Evolutionary conservation across 2,113 vertebrate species (phyloP).

Genomic region (Tinamus guttatus): DNA sequence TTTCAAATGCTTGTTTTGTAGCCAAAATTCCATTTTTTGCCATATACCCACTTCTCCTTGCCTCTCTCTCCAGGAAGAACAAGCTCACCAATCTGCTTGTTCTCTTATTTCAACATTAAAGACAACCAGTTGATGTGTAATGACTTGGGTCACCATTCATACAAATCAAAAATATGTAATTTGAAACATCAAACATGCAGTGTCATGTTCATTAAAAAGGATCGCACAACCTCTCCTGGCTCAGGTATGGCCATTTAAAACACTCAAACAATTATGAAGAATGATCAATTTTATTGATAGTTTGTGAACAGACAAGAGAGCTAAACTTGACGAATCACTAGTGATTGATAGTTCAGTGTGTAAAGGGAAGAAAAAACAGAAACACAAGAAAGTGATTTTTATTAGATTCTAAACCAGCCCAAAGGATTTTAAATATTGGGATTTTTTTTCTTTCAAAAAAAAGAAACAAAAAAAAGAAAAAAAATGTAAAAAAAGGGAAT

Average conservation of each 20-base stretch:
- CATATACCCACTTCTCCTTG: background rate
- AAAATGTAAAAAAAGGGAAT: background rate
- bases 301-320: background rate
- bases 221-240: background rate
- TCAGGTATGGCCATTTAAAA: background rate
- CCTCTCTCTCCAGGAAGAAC: background rate
- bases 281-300: background rate
- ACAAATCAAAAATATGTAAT: rapidly evolving
- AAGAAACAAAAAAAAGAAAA: background rate
- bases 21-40: background rate
- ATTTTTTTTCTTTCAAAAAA: background rate
- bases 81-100: rapidly evolving
- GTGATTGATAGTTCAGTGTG: background rate
- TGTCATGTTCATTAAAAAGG: background rate
- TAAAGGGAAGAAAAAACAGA: background rate
- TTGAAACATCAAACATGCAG: background rate
- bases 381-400: background rate
- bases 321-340: background rate
- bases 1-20: background rate
- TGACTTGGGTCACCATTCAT: no score
- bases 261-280: background rate
- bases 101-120: background rate
- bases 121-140: rapidly evolving
- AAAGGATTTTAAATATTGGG: background rate
- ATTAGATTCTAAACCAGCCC: background rate